Evolutionary conservation across 2,113 vertebrate species (phyloP), one percentile per base, ranked within the genome.

Genomic region (Dicerorhinus sumatrensis): DNA sequence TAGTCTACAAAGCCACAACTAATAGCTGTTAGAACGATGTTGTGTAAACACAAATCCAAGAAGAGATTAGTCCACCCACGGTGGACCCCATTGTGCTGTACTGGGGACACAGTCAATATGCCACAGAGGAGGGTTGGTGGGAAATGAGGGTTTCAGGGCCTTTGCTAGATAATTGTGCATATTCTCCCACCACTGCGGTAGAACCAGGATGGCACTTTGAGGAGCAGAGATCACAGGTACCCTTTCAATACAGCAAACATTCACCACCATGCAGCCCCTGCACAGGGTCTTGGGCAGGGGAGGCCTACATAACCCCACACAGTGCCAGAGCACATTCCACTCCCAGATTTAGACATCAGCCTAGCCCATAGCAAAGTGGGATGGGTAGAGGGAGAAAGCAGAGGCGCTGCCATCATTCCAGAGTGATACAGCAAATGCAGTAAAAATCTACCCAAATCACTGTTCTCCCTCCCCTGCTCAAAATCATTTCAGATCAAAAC

Each of bases 291-390:
- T 76, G 33, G 12, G 56, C 21, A 6, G 65, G 75, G 51, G 51
- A 33, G 6, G 5, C 12, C 8, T 65, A 5, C 1, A 10, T 11
- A 60, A 48, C 2, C 12, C 36, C 58, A 46, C 13, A 42, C 5
- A 0, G 12, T 33, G 2, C 20, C 76, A 46, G 56, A 54, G 60
- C 12, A 29, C 0, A 4, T 7, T 31, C 18, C 21, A 14, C 2
- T 36, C 48, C 39, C 1, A 23, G 33, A 27, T 31, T 16, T 5
- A 73, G 54, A 63, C 51, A 51, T 0, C 5, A 65, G 56, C 18
- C 17, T 86, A 54, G 27, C 17, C 36, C 31, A 20, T 8, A 42
- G 70, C 29, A 12, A 12, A 69, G 58, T 17, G 7, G 3, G 5
- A 0, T 27, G 16, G 7, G 1, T 0, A 51, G 48, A 21, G 14